Percentiles rank a stretch among this genome's conserved stretches.
These are phyloP conservation scores for Tachysurus vachellii DNA, from an alignment of 2,113 vertebrate genomes.

Conservation along the genomic window DNA sequence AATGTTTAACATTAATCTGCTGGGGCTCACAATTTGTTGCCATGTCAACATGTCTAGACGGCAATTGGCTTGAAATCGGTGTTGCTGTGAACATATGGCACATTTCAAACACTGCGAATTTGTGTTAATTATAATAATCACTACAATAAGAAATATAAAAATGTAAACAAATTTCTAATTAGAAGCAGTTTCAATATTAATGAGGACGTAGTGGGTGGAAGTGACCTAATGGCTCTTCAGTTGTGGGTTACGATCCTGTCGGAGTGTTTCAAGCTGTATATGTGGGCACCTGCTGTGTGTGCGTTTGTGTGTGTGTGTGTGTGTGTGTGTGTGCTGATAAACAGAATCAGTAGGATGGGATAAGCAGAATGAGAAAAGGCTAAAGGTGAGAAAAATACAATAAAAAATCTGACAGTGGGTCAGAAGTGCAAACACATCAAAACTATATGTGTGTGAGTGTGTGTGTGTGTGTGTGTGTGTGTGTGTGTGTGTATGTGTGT, in stretches of 20 bases:
- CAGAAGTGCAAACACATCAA: conserved; percentile 12
- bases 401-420: conserved; percentile 23
- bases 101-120: not conserved
- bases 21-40: not conserved
- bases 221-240: not conserved
- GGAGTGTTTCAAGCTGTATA: not conserved
- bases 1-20: not conserved
- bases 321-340: conserved; percentile 16
- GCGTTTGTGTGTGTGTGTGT: conserved; percentile 11
- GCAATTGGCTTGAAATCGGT: not conserved
- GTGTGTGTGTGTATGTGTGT: not conserved
- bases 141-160: not conserved
- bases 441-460: not conserved
- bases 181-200: not conserved
- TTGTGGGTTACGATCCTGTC: not conserved
- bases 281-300: not conserved
- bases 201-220: not conserved
- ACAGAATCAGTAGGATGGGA: conserved; percentile 25
- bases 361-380: conserved; percentile 11
- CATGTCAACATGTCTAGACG: not conserved
- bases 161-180: not conserved
- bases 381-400: conserved; percentile 24
- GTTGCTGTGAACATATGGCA: not conserved
- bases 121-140: not conserved
- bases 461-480: conserved; percentile 4